Evolutionary conservation across 2,888 invertebrate genomes (phyloP), one percentile per base, ranked within the genome.

Genomic region (Cheilosia vulpina): DNA sequence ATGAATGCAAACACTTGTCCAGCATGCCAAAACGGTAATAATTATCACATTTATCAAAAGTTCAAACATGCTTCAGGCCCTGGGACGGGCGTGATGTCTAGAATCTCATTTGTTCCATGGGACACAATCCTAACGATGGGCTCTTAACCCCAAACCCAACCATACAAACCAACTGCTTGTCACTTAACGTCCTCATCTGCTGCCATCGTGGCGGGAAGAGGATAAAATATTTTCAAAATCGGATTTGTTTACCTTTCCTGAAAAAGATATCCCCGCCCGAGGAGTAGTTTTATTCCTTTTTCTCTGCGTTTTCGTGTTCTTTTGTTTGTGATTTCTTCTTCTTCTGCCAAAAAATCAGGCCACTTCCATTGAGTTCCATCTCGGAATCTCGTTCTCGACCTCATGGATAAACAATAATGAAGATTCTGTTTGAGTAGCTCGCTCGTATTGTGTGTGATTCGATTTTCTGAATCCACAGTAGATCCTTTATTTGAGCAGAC

Each of bases 11-110:
- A 81, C 71, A 85, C 80, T 81, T 80, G 81, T 82, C 78, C 77
- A 43, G 87, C 82, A 87, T 87, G 81, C 87, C 82, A 87, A 87
- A 87, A 87, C 82, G 77, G 63, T 63, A 73, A 82, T 82, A 87
- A 87, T 82, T 87, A 82, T 87, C 82, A 65, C 87, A 87, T 87
- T 87, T 82, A 87, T 87, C 87, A 87, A 69, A 77, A 77, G 72
- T 72, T 71, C 77, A 80, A 84, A 80, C 80, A 76, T 58, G 79
- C 80, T 55, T 17, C 45, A 34, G 80, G 84, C 24, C 15, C 5
- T 69, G 52, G n/a, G 4, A 63, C 52, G 31, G 58, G 52, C 55
- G 58, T 69, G 27, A 57, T 65, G 62, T 57, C 43, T 55, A 57
- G 58, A 82, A 72, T 73, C 73, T 66, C 80, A 71, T 75, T 80